A percentile compares a stretch with the other conserved stretches of the same genome.
Conservation (phyloP, 1,140 invertebrate species). For the Zaprionus gabonicus region DNA sequence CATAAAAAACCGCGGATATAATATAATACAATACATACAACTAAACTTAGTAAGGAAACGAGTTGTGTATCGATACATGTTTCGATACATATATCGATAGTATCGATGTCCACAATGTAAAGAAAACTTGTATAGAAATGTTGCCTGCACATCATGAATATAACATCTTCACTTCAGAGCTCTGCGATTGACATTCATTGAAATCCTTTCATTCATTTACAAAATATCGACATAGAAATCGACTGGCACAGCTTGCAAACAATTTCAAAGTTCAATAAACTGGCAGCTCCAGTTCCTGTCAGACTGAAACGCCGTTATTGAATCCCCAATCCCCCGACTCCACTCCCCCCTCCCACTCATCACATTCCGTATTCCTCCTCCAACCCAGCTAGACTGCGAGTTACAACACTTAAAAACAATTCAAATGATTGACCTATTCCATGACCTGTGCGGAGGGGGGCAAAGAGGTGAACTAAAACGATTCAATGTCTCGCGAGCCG, state of each 20-base stretch:
- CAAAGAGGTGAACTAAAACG: conserved; percentile 22
- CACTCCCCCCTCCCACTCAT: not conserved
- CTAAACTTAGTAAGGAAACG: too few species aligned
- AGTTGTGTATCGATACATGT: too few species aligned
- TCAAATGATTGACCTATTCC: conserved; percentile 79
- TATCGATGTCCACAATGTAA: too few species aligned
- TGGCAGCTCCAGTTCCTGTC: conserved; percentile 12
- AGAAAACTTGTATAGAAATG: too few species aligned
- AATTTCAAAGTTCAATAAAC: conserved; percentile 44
- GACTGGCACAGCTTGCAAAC: not conserved
- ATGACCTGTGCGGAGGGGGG: conserved; percentile 53
- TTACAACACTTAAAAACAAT: conserved; percentile 80
- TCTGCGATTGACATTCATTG: too few species aligned
- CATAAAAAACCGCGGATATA: too few species aligned
- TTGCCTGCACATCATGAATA: too few species aligned
- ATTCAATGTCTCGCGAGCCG: conserved; percentile 32
- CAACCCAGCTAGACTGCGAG: conserved; percentile 32
- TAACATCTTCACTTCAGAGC: too few species aligned
- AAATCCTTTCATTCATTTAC: not conserved
- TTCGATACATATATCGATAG: too few species aligned
- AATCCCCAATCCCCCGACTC: not conserved
- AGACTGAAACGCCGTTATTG: not conserved
- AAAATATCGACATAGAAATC: not conserved
- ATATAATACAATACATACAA: too few species aligned
- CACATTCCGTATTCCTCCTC: not conserved